Percentiles rank a stretch among this genome's conserved stretches.
Evolutionary conservation across 2,113 vertebrate genomes (phyloP).

Genomic region (Herpetotheres cachinnans): DNA sequence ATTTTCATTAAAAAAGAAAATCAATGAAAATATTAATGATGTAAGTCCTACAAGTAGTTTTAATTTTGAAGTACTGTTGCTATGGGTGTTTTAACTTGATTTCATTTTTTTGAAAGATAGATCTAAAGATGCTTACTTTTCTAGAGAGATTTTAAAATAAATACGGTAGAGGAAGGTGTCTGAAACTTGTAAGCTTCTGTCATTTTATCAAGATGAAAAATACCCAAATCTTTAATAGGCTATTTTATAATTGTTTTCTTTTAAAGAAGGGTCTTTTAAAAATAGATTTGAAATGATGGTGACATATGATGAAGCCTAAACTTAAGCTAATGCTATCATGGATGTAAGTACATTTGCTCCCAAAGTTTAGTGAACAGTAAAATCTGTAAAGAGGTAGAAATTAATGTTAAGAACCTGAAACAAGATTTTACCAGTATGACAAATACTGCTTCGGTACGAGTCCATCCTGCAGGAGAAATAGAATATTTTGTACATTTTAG

Average conservation of each 20-base stretch:
- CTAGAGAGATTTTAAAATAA: background rate
- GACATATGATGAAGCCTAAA: background rate
- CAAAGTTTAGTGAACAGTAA: background rate
- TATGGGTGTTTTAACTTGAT: background rate
- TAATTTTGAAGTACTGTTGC: background rate
- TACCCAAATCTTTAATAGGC: background rate
- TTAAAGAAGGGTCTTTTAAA: background rate
- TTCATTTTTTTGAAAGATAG: background rate
- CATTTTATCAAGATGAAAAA: background rate
- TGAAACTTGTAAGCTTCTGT: background rate
- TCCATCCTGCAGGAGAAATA: background rate
- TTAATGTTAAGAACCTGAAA: background rate
- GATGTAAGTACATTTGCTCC: background rate
- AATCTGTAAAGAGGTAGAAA: background rate
- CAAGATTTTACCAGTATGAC: background rate
- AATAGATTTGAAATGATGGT: background rate
- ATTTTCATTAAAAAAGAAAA: background rate
- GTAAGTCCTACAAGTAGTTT: background rate
- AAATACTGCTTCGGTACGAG: rapidly evolving
- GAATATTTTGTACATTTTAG: background rate
- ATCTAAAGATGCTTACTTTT: background rate
- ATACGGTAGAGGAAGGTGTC: background rate
- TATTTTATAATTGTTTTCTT: background rate
- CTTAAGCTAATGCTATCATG: background rate
- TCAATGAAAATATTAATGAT: background rate